Conservation (phyloP, 2,888 invertebrate genomes). For the Parascotia fuliginaria region DNA sequence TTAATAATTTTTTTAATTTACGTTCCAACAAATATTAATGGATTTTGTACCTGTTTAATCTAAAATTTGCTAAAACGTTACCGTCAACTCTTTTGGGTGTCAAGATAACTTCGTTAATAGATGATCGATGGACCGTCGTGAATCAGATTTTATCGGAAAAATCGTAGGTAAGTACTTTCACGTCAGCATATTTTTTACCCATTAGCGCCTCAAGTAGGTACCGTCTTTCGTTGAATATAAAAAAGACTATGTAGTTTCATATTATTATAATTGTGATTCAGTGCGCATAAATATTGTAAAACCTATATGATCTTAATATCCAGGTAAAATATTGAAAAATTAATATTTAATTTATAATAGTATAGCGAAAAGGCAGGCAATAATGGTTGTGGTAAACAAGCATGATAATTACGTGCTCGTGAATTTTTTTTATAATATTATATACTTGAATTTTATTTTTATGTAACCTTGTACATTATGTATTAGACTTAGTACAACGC, state of each 20-base stretch:
- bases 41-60: slow-evolving; percentile 32
- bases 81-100: slow-evolving; percentile 50
- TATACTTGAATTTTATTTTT: no score
- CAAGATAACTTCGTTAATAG: slow-evolving; percentile 51
- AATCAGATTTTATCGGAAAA: slow-evolving; percentile 50
- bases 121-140: slow-evolving; percentile 57
- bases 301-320: no score
- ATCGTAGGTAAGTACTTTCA: slow-evolving; percentile 39
- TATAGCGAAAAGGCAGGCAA: no score
- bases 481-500: no score
- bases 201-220: slow-evolving; percentile 21
- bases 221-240: slow-evolving; percentile 11
- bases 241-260: slow-evolving; percentile 1
- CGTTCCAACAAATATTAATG: slow-evolving; percentile 34
- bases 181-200: slow-evolving; percentile 35
- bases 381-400: no score
- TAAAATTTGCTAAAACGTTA: slow-evolving; percentile 38
- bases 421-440: no score
- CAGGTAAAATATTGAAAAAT: no score
- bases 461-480: no score
- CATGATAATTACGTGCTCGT: no score
- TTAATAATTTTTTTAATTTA: slow-evolving; percentile 45
- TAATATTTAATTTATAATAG: no score
- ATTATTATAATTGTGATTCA: no score
- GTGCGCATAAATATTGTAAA: no score